Evolutionary conservation across 1,140 invertebrate genomes (phyloP).

Genomic region (Limonius californicus): DNA sequence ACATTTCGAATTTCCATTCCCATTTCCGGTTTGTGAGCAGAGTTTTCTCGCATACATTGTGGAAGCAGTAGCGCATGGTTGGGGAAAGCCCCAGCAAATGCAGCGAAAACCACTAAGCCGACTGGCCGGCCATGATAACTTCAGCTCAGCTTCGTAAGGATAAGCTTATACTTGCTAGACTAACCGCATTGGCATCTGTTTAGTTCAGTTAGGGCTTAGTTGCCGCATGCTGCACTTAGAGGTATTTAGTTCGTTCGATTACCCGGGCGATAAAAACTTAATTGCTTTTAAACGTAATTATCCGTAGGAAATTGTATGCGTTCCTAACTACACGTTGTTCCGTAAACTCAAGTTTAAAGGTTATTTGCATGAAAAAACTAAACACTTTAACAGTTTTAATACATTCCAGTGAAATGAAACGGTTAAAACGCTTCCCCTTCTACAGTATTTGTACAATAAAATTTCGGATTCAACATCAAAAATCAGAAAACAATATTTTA

Average conservation of each 20-base stretch:
- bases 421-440: too few species aligned
- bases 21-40: slow-evolving; percentile 10
- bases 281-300: slow-evolving; percentile 9
- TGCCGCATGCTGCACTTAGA: slow-evolving; percentile 6
- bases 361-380: too few species aligned
- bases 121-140: slow-evolving; percentile 11
- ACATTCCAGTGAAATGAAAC: too few species aligned
- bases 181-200: slow-evolving; percentile 13
- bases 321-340: too few species aligned
- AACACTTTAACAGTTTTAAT: too few species aligned
- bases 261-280: slow-evolving; percentile 4
- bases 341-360: too few species aligned
- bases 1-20: slow-evolving; percentile 3
- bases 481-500: too few species aligned
- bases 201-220: slow-evolving; percentile 6
- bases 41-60: neutral
- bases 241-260: slow-evolving; percentile 2
- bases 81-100: slow-evolving; percentile 1
- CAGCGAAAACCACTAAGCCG: slow-evolving; percentile 14
- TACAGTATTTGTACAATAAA: too few species aligned
- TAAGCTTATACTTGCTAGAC: slow-evolving; percentile 12
- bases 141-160: slow-evolving; percentile 11
- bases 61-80: neutral
- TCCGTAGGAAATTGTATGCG: neutral
- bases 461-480: too few species aligned